Percentiles rank a stretch among this genome's conserved stretches.
These are phyloP conservation scores for Eulimnadia texana DNA, from an alignment of 1,140 invertebrate species.

Conservation along the genomic window DNA sequence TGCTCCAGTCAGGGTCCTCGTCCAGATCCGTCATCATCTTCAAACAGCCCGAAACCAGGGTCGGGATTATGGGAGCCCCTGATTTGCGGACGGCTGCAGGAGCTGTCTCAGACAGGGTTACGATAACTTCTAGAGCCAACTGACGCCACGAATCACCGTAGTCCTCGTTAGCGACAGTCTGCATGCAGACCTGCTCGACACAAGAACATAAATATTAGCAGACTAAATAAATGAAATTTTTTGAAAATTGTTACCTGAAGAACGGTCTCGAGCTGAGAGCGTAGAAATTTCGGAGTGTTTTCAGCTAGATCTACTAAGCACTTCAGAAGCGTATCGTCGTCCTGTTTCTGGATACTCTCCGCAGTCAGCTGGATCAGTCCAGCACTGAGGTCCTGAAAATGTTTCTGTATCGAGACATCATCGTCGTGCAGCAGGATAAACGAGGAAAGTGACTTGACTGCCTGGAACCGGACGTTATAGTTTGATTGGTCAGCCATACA, in stretches of 20 bases:
- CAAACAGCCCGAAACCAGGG: conserved; percentile 65
- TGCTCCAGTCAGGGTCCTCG: conserved; percentile 74
- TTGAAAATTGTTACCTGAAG: conserved; percentile 53
- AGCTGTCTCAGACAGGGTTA: conserved; percentile 86
- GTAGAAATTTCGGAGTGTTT: conserved; percentile 77
- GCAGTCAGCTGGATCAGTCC: conserved; percentile 48
- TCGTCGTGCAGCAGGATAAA: conserved; percentile 86
- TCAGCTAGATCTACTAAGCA: conserved; percentile 86
- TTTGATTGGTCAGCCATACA: conserved; percentile 53
- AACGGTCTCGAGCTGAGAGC: conserved; percentile 69
- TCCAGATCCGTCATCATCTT: conserved; percentile 96
- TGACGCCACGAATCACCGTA: conserved; percentile 75
- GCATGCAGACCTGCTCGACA: conserved; percentile 15
- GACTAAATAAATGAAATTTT: neutral
- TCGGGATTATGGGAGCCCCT: conserved; percentile 51
- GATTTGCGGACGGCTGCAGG: conserved; percentile 90
- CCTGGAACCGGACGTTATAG: conserved; percentile 50
- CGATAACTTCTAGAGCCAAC: conserved; percentile 80
- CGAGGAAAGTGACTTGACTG: conserved; percentile 66
- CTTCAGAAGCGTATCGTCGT: conserved; percentile 83
- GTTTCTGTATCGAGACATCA: conserved; percentile 68
- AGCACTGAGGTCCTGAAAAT: conserved; percentile 41
- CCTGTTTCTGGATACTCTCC: conserved; percentile 61
- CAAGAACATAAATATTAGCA: neutral
- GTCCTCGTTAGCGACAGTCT: conserved; percentile 52